Conservation (phyloP, 2,113 vertebrate genomes). For the Herpailurus yagouaroundi region DNA sequence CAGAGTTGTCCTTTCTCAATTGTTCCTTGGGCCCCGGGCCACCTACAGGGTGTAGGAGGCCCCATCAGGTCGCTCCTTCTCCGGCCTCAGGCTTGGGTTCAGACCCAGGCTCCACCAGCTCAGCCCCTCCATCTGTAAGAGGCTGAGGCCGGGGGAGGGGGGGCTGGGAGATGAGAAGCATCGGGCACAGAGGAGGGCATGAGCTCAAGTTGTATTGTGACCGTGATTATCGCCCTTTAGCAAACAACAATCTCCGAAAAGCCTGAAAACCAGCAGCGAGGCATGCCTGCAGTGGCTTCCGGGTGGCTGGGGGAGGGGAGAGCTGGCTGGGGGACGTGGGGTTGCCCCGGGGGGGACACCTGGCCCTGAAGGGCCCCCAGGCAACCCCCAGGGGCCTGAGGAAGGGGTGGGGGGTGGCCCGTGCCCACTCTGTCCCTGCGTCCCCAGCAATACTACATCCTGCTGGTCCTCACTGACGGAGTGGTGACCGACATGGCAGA, state of each 20-base stretch:
- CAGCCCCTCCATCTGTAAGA: not conserved
- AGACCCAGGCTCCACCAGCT: not conserved
- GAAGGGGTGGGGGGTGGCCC: not conserved
- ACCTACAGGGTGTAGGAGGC: not conserved
- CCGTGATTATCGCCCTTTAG: fast-evolving
- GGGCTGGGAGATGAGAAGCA: fast-evolving
- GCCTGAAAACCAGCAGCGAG: fast-evolving
- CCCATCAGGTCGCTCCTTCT: not conserved
- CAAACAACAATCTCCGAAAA: not conserved
- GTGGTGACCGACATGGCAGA: slow-evolving; percentile 84
- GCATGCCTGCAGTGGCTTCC: not conserved
- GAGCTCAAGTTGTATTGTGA: too few relatives aligned
- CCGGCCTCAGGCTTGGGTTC: not conserved
- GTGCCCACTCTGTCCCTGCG: not conserved
- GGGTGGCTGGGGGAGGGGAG: not conserved
- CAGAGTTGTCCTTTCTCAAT: not conserved
- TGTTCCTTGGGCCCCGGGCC: too few relatives aligned
- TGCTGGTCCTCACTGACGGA: slow-evolving; percentile 82
- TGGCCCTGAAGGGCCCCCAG: not conserved
- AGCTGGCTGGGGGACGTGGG: not conserved
- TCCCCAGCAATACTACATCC: slow-evolving; percentile 80
- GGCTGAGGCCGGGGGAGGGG: fast-evolving
- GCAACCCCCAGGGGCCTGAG: not conserved
- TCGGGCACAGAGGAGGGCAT: not conserved
- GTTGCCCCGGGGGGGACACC: too few relatives aligned